Percentiles rank a stretch among this genome's conserved stretches.
These are phyloP conservation scores for Pristiophorus japonicus DNA, from an alignment of 2,113 vertebrate species.

Conservation along the genomic window DNA sequence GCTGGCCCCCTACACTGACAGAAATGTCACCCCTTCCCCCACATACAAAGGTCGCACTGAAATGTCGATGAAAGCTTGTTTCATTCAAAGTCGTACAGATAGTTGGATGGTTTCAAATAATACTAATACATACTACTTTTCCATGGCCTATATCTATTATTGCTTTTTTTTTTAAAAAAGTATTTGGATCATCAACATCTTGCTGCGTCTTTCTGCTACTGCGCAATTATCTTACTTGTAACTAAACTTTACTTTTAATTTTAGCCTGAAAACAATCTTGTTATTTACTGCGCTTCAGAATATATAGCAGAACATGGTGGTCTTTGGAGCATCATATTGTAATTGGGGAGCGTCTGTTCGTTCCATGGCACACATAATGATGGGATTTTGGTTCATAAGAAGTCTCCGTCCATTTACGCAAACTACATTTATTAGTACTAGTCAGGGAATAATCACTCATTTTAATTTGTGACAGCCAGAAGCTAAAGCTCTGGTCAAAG, in stretches of 20 bases:
- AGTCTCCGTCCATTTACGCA: background rate
- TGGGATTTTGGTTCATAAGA: background rate
- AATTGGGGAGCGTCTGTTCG: background rate
- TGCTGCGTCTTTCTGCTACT: background rate
- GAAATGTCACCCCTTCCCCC: background rate
- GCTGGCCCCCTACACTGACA: background rate
- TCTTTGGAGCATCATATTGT: background rate
- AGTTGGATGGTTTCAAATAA: background rate
- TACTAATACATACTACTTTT: background rate
- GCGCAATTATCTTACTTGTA: background rate
- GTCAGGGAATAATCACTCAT: background rate
- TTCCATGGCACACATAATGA: background rate
- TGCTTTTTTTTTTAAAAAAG: background rate
- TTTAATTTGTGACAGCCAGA: background rate
- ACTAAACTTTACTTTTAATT: background rate
- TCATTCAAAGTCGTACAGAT: background rate
- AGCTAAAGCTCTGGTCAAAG: background rate
- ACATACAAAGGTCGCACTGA: background rate
- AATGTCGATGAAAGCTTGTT: background rate
- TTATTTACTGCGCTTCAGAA: background rate
- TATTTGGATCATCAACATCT: background rate
- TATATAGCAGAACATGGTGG: background rate
- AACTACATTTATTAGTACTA: background rate
- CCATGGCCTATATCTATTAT: background rate
- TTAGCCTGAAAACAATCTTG: background rate